Evolutionary conservation across 2,888 invertebrate species (phyloP), one percentile per base, ranked within the genome.

Genomic region (Melikaiella ostensackeni): DNA sequence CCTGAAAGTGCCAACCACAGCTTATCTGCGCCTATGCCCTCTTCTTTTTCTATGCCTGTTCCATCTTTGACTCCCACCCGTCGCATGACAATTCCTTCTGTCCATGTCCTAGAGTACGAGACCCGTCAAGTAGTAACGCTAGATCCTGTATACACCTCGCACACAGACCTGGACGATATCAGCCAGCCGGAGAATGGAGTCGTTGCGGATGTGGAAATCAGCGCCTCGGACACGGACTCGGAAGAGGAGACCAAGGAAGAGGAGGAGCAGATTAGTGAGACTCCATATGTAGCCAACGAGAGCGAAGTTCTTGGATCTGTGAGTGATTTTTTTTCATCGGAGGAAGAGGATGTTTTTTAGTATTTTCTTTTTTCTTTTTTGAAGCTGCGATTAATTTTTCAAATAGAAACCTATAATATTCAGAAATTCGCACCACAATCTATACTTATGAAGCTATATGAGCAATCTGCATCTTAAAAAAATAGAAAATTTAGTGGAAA

Each of bases 121-220:
- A 86, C 88, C 86, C 88, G 81, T 84, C 88, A 86, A 85, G 90
- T 91, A 91, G 90, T 90, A 88, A 89, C 86, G 91, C 90, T 91
- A 91, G 91, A 90, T 84, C 90, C 90, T 90, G 84, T 90, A 84
- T 88, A 88, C 86, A 86, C 88, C 86, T 89, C 87, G 82, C 88
- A 87, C 82, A 87, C 90, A 96, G 95, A 95, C 92, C 92, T 96
- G 89, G 95, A 95, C 91, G 95, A 95, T 86, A 94, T 95, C 86
- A 94, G 94, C 89, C 94, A 95, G 87, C 94, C 94, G 79, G 95
- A 95, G 84, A 94, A 94, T 90, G 93, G 93, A 78, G 89, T 92
- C 46, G 91, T 92, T 74, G 93, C 92, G n/a, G 93, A 93, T 85
- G 92, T 90, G 70, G 93, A 93, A 83, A 92, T 92, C 82, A 91